Conservation (phyloP, 2,888 invertebrate species). For the Eilema depressum region DNA sequence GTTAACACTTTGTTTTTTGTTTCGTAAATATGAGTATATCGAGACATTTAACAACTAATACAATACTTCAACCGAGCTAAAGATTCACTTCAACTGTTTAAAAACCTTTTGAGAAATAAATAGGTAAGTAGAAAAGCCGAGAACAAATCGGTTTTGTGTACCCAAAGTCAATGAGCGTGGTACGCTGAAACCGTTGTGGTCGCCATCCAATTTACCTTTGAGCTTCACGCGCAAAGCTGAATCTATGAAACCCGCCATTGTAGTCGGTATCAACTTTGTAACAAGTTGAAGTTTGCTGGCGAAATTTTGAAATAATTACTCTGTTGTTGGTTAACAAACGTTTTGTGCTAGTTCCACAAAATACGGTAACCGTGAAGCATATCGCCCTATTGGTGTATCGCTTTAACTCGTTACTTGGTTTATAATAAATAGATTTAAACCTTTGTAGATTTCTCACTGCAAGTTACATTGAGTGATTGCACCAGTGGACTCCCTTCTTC, state of each 20-base stretch:
- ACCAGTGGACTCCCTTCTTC: too few species aligned
- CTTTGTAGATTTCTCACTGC: not conserved
- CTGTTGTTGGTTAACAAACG: constrained; percentile 35
- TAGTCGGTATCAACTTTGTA: constrained; percentile 46
- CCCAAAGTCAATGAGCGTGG: constrained; percentile 58
- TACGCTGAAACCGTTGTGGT: constrained; percentile 67
- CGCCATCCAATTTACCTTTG: constrained; percentile 78
- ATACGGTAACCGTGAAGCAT: constrained; percentile 16
- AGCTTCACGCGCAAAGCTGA: constrained; percentile 63
- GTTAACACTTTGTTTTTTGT: too few species aligned
- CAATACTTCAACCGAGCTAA: not conserved
- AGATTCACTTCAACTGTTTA: not conserved
- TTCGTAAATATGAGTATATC: too few species aligned
- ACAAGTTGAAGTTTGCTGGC: constrained; percentile 39
- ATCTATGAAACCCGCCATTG: constrained; percentile 54
- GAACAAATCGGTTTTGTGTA: constrained; percentile 55
- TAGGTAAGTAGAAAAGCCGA: constrained; percentile 49
- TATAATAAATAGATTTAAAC: not conserved
- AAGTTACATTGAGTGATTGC: not conserved
- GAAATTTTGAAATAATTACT: constrained; percentile 53
- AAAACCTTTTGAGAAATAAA: constrained; percentile 16
- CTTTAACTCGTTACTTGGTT: not conserved
- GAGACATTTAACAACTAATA: too few species aligned
- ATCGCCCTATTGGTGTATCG: not conserved
- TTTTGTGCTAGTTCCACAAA: constrained; percentile 24